Evolutionary conservation across 64 coral and sea anemone species (phyloP).

Genomic region (Montipora foliosa): DNA sequence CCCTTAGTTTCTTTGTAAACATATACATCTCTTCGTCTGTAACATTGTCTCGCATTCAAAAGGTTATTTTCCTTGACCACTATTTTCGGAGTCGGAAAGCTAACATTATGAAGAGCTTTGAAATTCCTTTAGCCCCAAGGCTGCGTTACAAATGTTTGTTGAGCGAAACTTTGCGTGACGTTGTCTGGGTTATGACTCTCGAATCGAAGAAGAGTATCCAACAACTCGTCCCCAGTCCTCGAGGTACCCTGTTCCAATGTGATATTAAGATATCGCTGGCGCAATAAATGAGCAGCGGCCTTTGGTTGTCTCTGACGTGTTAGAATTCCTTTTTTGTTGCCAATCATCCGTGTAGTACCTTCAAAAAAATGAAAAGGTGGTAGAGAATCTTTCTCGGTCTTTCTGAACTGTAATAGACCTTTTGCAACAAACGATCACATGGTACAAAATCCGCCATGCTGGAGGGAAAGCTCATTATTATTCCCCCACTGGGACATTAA

Average conservation of each 20-base stretch:
- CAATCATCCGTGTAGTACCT: conserved; percentile 80
- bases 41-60: too few species aligned
- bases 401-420: too few species aligned
- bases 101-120: not conserved
- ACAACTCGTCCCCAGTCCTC: conserved; percentile 78
- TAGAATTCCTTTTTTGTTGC: conserved; percentile 92
- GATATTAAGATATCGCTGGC: conserved; percentile 86
- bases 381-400: not conserved
- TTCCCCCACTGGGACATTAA: too few species aligned
- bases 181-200: conserved; percentile 59
- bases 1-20: too few species aligned
- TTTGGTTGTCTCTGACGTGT: conserved; percentile 91
- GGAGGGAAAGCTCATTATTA: too few species aligned
- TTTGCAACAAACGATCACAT: too few species aligned
- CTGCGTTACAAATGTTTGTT: not conserved
- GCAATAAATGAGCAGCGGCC: conserved; percentile 85
- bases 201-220: conserved; percentile 86
- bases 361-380: not conserved
- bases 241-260: conserved; percentile 66
- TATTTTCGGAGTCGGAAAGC: not conserved
- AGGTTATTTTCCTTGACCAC: not conserved
- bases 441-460: too few species aligned
- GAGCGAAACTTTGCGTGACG: not conserved
- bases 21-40: too few species aligned
- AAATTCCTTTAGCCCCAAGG: not conserved